A percentile compares a stretch with the other conserved stretches of the same genome.
phyloP scores from a whole-genome alignment of 1,140 invertebrate genomes.

The Leguminivora glycinivorella region DNA sequence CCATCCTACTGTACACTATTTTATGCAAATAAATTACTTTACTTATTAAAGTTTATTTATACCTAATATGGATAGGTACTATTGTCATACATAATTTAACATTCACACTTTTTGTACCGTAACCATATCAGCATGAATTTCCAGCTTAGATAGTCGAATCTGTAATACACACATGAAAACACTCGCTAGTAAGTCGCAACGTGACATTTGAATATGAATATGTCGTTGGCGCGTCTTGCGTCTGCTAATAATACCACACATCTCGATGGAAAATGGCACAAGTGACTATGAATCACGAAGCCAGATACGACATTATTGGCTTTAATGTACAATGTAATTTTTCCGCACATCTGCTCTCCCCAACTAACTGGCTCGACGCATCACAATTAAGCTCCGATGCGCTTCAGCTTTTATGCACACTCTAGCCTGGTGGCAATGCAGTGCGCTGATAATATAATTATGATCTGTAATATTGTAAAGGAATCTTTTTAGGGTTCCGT shows the following conservation, averaged over 20 bases:
- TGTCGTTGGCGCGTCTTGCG: constrained; percentile 52
- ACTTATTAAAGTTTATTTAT: too few species aligned
- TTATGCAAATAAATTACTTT: too few species aligned
- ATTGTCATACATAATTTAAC: neutral
- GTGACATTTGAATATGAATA: constrained; percentile 76
- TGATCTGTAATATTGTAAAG: neutral
- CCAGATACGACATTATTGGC: neutral
- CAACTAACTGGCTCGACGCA: constrained; percentile 27
- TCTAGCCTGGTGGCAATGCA: neutral
- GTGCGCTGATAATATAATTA: neutral
- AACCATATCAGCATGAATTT: neutral
- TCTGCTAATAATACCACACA: constrained; percentile 58
- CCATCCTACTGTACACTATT: too few species aligned
- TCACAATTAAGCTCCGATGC: constrained; percentile 37
- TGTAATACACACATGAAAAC: constrained; percentile 51
- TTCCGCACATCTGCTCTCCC: constrained; percentile 65
- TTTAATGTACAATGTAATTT: constrained; percentile 51
- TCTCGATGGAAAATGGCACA: neutral
- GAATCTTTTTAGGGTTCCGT: neutral
- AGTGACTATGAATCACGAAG: neutral
- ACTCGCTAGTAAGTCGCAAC: constrained; percentile 45
- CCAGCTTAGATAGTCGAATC: neutral
- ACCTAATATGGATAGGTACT: too few species aligned
- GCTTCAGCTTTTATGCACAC: constrained; percentile 32
- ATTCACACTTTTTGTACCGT: neutral